Evolutionary conservation across 2,797 vertebrate species (phyloP), one percentile per base, ranked within the genome.

Genomic region (Geotrypetes seraphini): DNA sequence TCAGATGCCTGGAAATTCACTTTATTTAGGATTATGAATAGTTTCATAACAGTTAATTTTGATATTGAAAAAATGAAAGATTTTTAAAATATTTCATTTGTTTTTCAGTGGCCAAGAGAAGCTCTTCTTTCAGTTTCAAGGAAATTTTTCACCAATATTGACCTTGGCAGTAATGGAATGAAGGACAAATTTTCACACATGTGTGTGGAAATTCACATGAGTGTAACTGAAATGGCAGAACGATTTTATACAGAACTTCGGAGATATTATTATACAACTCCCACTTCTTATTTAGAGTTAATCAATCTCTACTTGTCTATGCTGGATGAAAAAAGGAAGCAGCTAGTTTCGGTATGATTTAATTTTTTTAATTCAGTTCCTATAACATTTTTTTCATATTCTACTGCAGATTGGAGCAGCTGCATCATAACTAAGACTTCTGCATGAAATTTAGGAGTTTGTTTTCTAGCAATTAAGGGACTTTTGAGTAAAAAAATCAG

Each of bases 251-350:
- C 57, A 0, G 89, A 90, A 57, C 73, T 90, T 22, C 75, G 86
- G 18, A 63, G 85, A 4, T 55, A 81, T 7, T 89, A 89, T 63
- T 91, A 90, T 51, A 89, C 86, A 7, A 90, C 84, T 0, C 87
- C 87, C n/a, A 91, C 86, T 21, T 92, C 87, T 39, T 91, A 90
- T 64, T 68, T 94, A 59, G 85, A 92, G 48, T 80, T 92, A 44
- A 91, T 91, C 60, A 87, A 89, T 47, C 79, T 91, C 26, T 92
- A 87, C 45, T 66, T 91, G 33, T 50, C 56, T 23, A 91, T 92
- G 87, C 66, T 91, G 8, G 55, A 42, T 9, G 67, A 79, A 28
- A 89, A 90, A 68, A 84, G 62, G 46, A 63, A 75, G 30, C 64
- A 91, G 47, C 47, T 89, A 3, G 54, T 86, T 45, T 50, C 71